phyloP scores from a whole-genome alignment of 2,113 vertebrate genomes.

The Corydoras maculifer region DNA sequence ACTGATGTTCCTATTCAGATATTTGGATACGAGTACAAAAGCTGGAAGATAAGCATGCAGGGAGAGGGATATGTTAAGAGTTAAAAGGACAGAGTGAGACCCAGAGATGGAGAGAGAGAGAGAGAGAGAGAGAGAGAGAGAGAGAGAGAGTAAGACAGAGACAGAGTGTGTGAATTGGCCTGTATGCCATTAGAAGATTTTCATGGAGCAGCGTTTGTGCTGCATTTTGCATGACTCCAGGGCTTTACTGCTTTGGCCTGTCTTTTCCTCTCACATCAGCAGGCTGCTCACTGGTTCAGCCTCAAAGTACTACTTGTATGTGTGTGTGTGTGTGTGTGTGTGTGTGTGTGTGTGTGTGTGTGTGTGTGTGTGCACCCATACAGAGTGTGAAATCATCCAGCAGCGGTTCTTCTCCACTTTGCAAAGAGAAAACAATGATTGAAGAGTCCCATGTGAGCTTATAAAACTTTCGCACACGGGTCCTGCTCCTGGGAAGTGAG shows the following conservation, averaged over 20 bases:
- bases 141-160: constrained; percentile 37
- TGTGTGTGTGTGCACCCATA: constrained; percentile 26
- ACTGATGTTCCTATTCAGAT: too few species aligned
- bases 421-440: neutral
- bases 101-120: constrained; percentile 21
- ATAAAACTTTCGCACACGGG: too few species aligned
- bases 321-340: constrained; percentile 34
- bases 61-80: constrained; percentile 1
- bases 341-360: constrained; percentile 20
- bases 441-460: too few species aligned
- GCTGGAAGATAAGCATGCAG: constrained; percentile 3
- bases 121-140: constrained; percentile 29
- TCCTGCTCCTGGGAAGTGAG: too few species aligned
- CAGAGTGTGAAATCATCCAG: constrained; percentile 16
- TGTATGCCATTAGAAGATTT: constrained; percentile 59
- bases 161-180: constrained; percentile 3
- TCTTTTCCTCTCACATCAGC: constrained; percentile 88
- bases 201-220: constrained; percentile 76
- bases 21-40: constrained; percentile 1
- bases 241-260: constrained; percentile 84
- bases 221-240: constrained; percentile 91
- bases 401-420: constrained; percentile 1
- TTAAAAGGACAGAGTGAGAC: constrained; percentile 29
- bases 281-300: constrained; percentile 72
- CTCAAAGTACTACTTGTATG: constrained; percentile 62